Evolutionary conservation across 2,888 invertebrate species (phyloP).

Genomic region (Drosophila yooni): DNA sequence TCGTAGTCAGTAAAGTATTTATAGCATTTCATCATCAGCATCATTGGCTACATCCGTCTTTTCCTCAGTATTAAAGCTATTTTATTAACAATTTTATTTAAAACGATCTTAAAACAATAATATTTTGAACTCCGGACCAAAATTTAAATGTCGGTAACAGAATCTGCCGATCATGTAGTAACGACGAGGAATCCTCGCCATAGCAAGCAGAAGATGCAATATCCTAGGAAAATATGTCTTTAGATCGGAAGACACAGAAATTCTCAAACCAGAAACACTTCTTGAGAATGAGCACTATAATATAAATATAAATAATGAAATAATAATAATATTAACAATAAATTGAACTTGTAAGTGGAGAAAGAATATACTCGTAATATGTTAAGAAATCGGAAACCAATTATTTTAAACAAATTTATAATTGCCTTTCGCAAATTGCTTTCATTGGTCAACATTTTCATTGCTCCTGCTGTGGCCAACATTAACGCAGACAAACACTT

Average conservation of each 20-base stretch:
- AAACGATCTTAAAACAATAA: no score
- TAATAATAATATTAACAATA: neutral
- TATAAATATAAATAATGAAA: neutral
- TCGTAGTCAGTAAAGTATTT: neutral
- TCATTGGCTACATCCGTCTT: no score
- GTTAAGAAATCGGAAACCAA: neutral
- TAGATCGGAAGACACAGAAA: neutral
- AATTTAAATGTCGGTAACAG: neutral
- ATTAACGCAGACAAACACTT: conserved; percentile 39
- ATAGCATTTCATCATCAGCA: no score
- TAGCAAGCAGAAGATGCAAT: neutral
- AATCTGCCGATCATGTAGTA: neutral
- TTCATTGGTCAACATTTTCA: conserved; percentile 35
- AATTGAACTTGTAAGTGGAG: neutral
- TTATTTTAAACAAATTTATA: neutral
- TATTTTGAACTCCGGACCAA: neutral
- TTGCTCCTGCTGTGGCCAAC: conserved; percentile 32
- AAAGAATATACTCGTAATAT: neutral
- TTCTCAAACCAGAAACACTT: neutral
- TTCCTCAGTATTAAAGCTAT: no score
- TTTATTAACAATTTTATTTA: no score
- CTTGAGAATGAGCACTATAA: neutral
- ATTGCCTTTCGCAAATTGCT: neutral
- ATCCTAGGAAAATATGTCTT: neutral
- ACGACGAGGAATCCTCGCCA: neutral